A percentile compares a stretch with the other conserved stretches of the same genome.
These are phyloP conservation scores for Nothobranchius kuhntae DNA, from an alignment of 2,113 vertebrate genomes.

Conservation along the genomic window DNA sequence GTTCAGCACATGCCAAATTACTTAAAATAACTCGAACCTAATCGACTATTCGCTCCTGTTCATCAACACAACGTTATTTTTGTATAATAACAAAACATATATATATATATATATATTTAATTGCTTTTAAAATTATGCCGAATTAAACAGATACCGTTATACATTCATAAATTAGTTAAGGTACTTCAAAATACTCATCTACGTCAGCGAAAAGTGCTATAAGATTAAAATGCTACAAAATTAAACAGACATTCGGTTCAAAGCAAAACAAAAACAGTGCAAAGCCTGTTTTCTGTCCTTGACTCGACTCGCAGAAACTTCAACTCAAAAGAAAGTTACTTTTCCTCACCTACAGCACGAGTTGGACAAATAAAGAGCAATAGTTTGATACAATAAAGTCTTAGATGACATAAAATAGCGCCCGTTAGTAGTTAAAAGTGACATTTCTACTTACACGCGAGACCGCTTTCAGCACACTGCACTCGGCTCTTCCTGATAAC, in stretches of 20 bases:
- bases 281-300: slow-evolving; percentile 40
- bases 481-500: slow-evolving; percentile 52
- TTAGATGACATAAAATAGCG: fast-evolving
- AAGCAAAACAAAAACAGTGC: not conserved
- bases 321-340: slow-evolving; percentile 10
- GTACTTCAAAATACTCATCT: fast-evolving
- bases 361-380: fast-evolving
- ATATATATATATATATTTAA: too few relatives aligned
- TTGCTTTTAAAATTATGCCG: not conserved
- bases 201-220: fast-evolving
- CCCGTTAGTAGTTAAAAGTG: not conserved
- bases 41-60: not conserved
- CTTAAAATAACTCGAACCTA: not conserved
- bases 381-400: fast-evolving
- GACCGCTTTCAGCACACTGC: not conserved
- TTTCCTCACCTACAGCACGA: not conserved
- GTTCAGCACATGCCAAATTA: not conserved
- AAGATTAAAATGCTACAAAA: not conserved
- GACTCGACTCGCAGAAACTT: slow-evolving; percentile 49
- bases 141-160: not conserved
- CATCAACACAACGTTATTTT: too few relatives aligned
- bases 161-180: fast-evolving
- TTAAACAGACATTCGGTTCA: not conserved
- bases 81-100: too few relatives aligned
- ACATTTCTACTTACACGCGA: not conserved